Evolutionary conservation across 2,797 vertebrate genomes (phyloP).

Genomic region (Chiropotes sagulatus): DNA sequence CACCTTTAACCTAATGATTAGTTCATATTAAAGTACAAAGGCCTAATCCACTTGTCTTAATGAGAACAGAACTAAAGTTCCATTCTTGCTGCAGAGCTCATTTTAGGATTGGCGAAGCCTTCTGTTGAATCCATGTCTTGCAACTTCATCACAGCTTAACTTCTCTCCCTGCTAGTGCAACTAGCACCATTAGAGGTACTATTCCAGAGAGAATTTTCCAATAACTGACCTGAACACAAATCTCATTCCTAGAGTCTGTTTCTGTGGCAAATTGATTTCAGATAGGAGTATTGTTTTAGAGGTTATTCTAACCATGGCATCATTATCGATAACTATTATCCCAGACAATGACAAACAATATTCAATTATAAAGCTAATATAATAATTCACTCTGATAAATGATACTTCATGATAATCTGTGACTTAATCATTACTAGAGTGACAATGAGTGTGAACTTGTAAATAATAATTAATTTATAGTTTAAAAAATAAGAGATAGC

Average conservation of each 20-base stretch:
- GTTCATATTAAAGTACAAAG: not conserved
- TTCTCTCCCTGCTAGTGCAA: not conserved
- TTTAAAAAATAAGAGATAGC: not conserved
- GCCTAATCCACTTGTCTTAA: not conserved
- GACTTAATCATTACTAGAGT: not conserved
- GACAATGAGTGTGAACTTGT: not conserved
- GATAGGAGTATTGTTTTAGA: not conserved
- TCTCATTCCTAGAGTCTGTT: not conserved
- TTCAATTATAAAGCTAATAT: not conserved
- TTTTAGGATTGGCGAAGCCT: not conserved
- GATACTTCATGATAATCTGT: not conserved
- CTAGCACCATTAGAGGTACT: not conserved
- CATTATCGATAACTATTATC: not conserved
- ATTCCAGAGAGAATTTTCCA: not conserved
- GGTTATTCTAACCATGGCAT: not conserved
- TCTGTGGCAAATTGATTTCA: not conserved
- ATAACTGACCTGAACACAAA: not conserved
- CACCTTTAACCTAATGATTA: not conserved
- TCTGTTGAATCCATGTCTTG: not conserved
- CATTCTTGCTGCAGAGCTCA: not conserved
- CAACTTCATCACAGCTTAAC: not conserved
- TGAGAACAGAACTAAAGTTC: not conserved
- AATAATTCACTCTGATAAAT: not conserved
- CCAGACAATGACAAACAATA: not conserved
- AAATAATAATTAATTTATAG: not conserved